A percentile compares a stretch with the other conserved stretches of the same genome.
These are phyloP conservation scores for Pseudomyrmex flavicornis DNA, from an alignment of 1,140 invertebrate species.

Conservation along the genomic window DNA sequence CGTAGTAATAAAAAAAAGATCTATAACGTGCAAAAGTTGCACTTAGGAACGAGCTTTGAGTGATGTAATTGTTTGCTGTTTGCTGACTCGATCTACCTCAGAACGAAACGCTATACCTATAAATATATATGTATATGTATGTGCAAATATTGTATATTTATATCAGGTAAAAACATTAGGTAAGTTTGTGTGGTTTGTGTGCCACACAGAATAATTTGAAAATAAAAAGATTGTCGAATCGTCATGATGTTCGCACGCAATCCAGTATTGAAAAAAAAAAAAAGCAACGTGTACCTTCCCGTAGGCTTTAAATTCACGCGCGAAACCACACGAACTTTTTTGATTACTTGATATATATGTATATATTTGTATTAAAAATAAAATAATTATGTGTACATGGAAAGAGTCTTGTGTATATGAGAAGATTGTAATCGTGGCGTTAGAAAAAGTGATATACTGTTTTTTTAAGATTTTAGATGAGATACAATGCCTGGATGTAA, in stretches of 20 bases:
- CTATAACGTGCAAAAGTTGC: constrained; percentile 38
- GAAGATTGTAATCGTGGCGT: constrained; percentile 48
- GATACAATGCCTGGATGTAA: neutral
- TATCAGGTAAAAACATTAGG: too few relatives aligned
- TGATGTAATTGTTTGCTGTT: constrained; percentile 51
- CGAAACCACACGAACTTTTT: too few relatives aligned
- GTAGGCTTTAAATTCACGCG: too few relatives aligned
- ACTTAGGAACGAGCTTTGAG: constrained; percentile 53
- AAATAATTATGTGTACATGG: constrained; percentile 12
- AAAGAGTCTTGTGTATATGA: constrained; percentile 15
- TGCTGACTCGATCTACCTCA: constrained; percentile 83
- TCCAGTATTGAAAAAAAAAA: too few relatives aligned
- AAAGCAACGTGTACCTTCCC: too few relatives aligned
- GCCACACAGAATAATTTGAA: too few relatives aligned
- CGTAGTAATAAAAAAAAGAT: constrained; percentile 29
- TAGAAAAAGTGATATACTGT: neutral
- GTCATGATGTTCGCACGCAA: too few relatives aligned
- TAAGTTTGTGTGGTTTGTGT: too few relatives aligned
- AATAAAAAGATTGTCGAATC: too few relatives aligned
- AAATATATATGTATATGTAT: neutral
- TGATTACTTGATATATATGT: neutral
- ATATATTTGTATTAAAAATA: neutral
- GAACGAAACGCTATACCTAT: constrained; percentile 78
- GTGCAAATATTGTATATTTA: too few relatives aligned
- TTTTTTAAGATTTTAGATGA: constrained; percentile 36